Evolutionary conservation across 1,140 invertebrate genomes (phyloP), one percentile per base, ranked within the genome.

Genomic region (Penaeus indicus): DNA sequence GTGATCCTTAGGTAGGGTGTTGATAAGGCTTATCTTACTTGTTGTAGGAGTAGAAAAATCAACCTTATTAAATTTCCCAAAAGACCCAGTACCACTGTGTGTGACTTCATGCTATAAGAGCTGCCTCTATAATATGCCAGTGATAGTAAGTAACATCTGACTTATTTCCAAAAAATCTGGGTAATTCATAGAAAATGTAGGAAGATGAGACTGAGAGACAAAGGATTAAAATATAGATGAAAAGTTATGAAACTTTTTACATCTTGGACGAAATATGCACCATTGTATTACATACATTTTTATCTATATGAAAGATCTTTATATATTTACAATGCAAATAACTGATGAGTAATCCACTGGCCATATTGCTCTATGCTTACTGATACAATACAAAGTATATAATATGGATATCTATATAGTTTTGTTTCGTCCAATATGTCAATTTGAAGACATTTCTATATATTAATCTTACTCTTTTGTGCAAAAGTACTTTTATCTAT

Each of bases 211-310:
- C 38, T 32, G 22, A 75, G 84, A 85, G 42, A 75, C 54, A 85
- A 77, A 69, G 75, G 84, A 61, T 72, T 77, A 85, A 61, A 60
- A 72, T 27, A 47, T 64, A n/a, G 42, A 77, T 75, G 38, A 38
- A 61, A 75, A 32, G 18, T 25, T 25, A 22, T 25, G 18, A 75
- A n/a, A 75, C 38, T 85, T 32, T 75, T 75, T 77, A 77, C 84
- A 85, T 85, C 54, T 75, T 85, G 84, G 84, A 85, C 84, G 72
- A 85, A 85, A 75, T 77, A 27, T 75, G 47, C 84, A 75, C n/a
- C 42, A 84, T 54, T 84, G 18, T 61, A 27, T 82, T 63, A 38
- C 25, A 47, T 47, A 47, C 47, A 47, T 42, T 64, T 64, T 83
- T 27, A 60, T n/a, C 38, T 25, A n/a, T 38, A 32, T 21, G 21